A percentile compares a stretch with the other conserved stretches of the same genome.
Evolutionary conservation across 2,797 vertebrate genomes (phyloP).

Genomic region (Eospalax fontanierii): DNA sequence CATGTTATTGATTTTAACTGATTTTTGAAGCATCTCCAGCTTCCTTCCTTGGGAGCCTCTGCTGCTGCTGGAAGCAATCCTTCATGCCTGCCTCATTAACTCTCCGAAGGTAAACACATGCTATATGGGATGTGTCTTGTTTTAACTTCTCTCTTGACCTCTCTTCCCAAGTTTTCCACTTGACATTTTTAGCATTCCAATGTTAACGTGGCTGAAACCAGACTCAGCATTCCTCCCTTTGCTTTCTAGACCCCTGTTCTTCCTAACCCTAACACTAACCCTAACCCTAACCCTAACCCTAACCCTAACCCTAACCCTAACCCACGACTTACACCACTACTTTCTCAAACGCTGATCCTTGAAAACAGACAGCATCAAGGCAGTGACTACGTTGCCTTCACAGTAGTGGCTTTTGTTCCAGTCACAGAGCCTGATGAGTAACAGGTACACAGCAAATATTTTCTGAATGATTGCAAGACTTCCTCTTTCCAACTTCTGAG

Average conservation of each 20-base stretch:
- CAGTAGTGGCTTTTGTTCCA: neutral
- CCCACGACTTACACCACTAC: neutral
- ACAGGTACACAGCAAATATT: neutral
- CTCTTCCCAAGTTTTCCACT: neutral
- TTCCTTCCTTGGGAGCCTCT: neutral
- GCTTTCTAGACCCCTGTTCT: neutral
- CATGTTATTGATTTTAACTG: neutral
- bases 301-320: too few relatives aligned
- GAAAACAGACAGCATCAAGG: neutral
- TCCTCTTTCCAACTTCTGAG: neutral
- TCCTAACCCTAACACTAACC: too few relatives aligned
- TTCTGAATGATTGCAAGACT: slow-evolving; percentile 19
- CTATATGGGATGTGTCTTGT: neutral
- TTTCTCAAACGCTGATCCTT: slow-evolving; percentile 16
- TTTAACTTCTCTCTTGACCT: neutral
- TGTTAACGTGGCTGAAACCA: neutral
- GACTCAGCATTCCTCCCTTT: neutral
- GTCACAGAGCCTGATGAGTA: neutral
- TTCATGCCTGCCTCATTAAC: neutral
- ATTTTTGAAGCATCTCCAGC: neutral
- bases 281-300: too few relatives aligned
- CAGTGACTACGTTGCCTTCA: neutral
- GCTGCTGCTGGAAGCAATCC: neutral
- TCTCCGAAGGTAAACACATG: neutral
- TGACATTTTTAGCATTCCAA: neutral